A percentile compares a stretch with the other conserved stretches of the same genome.
Evolutionary conservation across 1,140 invertebrate genomes (phyloP).

Genomic region (Spodoptera litura): DNA sequence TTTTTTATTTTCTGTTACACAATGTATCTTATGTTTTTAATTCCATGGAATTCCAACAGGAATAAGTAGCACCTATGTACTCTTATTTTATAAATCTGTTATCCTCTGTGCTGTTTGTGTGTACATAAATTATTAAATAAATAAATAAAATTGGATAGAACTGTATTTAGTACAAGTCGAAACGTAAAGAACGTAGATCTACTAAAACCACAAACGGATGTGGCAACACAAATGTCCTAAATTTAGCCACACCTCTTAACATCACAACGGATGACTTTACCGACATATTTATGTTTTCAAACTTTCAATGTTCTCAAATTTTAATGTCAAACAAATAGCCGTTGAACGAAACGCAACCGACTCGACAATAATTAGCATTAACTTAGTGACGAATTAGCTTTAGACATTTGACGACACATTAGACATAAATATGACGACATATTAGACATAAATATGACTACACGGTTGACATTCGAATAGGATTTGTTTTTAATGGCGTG

Average conservation of each 20-base stretch:
- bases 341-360: neutral
- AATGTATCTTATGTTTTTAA: no score
- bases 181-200: neutral
- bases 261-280: neutral
- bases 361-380: conserved; percentile 3
- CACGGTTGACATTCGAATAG: neutral
- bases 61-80: no score
- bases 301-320: neutral
- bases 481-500: neutral
- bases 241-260: conserved; percentile 19
- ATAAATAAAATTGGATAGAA: no score
- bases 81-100: no score
- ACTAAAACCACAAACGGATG: neutral
- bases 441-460: neutral
- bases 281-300: conserved; percentile 6
- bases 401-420: neutral
- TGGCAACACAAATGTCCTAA: conserved; percentile 9
- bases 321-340: conserved; percentile 7
- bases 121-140: no score
- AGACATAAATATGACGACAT: neutral
- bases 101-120: no score
- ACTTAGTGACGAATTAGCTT: conserved; percentile 28
- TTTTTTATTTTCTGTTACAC: no score
- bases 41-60: no score
- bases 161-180: no score